These are phyloP conservation scores for Nebria salina DNA, from an alignment of 2,888 invertebrate species.

Conservation along the genomic window DNA sequence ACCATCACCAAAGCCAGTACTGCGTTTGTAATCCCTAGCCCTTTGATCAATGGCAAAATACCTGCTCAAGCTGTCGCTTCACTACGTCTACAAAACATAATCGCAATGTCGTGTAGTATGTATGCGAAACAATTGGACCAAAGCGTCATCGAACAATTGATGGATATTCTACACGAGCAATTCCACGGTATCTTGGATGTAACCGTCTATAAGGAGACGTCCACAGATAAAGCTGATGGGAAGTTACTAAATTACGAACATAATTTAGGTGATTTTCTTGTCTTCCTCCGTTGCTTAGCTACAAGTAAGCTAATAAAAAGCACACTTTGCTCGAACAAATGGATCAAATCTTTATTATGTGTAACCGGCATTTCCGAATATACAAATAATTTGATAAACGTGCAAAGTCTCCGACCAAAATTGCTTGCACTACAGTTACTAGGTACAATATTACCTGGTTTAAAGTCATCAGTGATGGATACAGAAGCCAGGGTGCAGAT, in stretches of 20 bases:
- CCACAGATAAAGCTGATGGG: conserved; percentile 38
- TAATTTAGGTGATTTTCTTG: conserved; percentile 66
- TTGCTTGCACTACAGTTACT: conserved; percentile 67
- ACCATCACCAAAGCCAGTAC: conserved; percentile 34
- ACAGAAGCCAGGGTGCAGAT: conserved; percentile 62
- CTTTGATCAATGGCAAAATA: conserved; percentile 53
- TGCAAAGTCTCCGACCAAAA: conserved; percentile 65
- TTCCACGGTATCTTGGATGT: conserved; percentile 56
- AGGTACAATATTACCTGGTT: conserved; percentile 63
- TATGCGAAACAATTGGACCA: conserved; percentile 64
- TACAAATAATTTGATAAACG: conserved; percentile 51
- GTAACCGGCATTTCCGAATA: conserved; percentile 58
- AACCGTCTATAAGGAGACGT: conserved; percentile 14
- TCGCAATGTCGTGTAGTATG: conserved; percentile 67
- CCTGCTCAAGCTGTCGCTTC: conserved; percentile 63
- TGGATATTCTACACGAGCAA: conserved; percentile 66
- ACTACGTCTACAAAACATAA: conserved; percentile 66
- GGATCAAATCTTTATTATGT: conserved; percentile 65
- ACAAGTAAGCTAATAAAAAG: conserved; percentile 62
- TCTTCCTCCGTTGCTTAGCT: conserved; percentile 67
- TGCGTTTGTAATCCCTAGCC: conserved; percentile 48
- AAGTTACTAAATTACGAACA: conserved; percentile 58
- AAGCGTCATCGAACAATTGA: conserved; percentile 63
- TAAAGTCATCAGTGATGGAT: conserved; percentile 59
- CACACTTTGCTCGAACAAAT: conserved; percentile 63